Evolutionary conservation across 2,797 vertebrate genomes (phyloP).

Genomic region (Carduelis carduelis): DNA sequence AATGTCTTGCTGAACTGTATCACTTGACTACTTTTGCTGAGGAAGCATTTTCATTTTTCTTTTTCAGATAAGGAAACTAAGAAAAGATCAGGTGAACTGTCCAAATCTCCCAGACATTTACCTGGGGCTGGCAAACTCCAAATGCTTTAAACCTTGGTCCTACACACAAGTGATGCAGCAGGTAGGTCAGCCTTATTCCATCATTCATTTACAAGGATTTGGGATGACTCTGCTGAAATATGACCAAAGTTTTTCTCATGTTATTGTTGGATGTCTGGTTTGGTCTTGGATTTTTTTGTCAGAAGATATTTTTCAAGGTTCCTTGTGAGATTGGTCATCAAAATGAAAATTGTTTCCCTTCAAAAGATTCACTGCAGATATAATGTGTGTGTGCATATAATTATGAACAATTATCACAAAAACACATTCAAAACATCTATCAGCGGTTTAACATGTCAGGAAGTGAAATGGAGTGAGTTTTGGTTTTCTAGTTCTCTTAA

Average conservation of each 20-base stretch:
- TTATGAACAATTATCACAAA: neutral
- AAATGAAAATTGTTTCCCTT: neutral
- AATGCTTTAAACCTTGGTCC: neutral
- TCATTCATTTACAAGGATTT: neutral
- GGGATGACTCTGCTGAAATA: neutral
- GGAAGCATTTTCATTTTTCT: neutral
- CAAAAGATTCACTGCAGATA: neutral
- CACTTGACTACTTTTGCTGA: neutral
- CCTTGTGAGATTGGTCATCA: neutral
- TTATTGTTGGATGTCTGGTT: neutral
- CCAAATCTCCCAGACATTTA: neutral
- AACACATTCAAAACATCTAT: neutral
- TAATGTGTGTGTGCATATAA: fast-evolving
- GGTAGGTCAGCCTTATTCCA: neutral
- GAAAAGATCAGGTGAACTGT: neutral
- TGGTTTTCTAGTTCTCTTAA: neutral
- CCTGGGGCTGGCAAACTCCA: neutral
- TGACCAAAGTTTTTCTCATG: neutral
- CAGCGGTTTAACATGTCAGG: neutral
- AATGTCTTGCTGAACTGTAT: neutral
- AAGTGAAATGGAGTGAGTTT: neutral
- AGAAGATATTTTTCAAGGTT: neutral
- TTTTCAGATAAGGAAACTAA: neutral
- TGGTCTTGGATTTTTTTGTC: neutral
- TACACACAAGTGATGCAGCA: neutral